Evolutionary conservation across 2,888 invertebrate species (phyloP).

Genomic region (Apocheima hispidaria): DNA sequence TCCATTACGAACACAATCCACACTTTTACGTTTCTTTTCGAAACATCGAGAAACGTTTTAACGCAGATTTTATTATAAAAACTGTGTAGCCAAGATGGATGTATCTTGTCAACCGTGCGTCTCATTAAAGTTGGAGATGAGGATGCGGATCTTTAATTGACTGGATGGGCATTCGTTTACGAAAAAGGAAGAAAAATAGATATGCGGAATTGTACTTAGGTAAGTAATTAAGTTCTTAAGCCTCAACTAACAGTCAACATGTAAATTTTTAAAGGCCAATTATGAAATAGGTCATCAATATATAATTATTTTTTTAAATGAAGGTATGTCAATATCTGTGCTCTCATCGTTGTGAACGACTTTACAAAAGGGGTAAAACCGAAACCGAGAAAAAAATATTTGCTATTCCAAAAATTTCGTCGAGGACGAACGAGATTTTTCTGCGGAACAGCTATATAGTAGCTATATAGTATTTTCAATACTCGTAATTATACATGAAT

Average conservation of each 20-base stretch:
- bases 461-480: too few relatives aligned
- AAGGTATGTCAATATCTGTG: too few relatives aligned
- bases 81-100: constrained; percentile 54
- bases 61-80: constrained; percentile 60
- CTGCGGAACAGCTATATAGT: too few relatives aligned
- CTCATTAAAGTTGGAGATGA: constrained; percentile 66
- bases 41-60: constrained; percentile 58
- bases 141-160: constrained; percentile 29
- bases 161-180: constrained; percentile 39
- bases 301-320: too few relatives aligned
- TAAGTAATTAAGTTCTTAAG: background rate
- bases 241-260: background rate
- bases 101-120: constrained; percentile 78
- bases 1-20: constrained; percentile 60
- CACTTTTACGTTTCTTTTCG: constrained; percentile 55
- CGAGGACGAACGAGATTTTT: too few relatives aligned
- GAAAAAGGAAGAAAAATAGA: background rate
- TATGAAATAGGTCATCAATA: too few relatives aligned
- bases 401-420: too few relatives aligned
- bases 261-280: background rate
- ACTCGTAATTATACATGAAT: too few relatives aligned
- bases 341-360: too few relatives aligned
- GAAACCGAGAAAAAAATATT: too few relatives aligned
- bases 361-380: too few relatives aligned
- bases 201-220: background rate